Conservation (phyloP, 2,797 vertebrate genomes). For the Clarias fuscus region DNA sequence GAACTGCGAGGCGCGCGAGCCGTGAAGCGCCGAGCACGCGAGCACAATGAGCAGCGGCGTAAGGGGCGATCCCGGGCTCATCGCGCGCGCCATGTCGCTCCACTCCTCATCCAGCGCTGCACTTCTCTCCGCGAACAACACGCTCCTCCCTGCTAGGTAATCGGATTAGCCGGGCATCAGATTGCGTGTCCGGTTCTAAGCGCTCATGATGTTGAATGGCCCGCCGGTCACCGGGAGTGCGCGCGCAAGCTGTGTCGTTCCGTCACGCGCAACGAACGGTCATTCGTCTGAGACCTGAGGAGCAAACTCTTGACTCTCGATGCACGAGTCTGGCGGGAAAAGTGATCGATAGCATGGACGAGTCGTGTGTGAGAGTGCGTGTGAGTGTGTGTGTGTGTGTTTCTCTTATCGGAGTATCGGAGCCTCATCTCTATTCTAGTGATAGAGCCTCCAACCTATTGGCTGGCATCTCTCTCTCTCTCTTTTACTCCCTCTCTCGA, state of each 20-base stretch:
- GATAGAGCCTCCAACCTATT: conserved; percentile 33
- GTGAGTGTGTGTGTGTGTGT: conserved; percentile 11
- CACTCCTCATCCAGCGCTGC: conserved; percentile 45
- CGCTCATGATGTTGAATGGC: conserved; percentile 24
- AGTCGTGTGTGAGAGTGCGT: background rate
- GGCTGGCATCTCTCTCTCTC: conserved; percentile 37
- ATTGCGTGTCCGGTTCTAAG: conserved; percentile 38
- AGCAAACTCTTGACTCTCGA: background rate
- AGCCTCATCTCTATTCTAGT: conserved; percentile 45
- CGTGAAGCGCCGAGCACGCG: conserved; percentile 60
- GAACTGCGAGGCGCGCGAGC: conserved; percentile 77
- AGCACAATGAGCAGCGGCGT: conserved; percentile 79
- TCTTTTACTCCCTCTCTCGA: background rate
- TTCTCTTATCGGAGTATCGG: conserved; percentile 36
- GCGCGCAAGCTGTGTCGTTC: conserved; percentile 1
- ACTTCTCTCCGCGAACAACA: conserved; percentile 60
- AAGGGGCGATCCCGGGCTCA: conserved; percentile 64
- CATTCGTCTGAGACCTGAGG: conserved; percentile 7
- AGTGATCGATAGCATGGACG: conserved; percentile 2
- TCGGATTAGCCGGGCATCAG: conserved; percentile 84
- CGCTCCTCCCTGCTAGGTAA: conserved; percentile 76
- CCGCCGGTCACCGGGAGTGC: background rate
- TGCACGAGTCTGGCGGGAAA: conserved; percentile 4
- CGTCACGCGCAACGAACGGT: conserved; percentile 5
- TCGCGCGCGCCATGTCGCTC: conserved; percentile 53